Conservation (phyloP, 92 coral and sea anemone species). For the Actinernus sp. region DNA sequence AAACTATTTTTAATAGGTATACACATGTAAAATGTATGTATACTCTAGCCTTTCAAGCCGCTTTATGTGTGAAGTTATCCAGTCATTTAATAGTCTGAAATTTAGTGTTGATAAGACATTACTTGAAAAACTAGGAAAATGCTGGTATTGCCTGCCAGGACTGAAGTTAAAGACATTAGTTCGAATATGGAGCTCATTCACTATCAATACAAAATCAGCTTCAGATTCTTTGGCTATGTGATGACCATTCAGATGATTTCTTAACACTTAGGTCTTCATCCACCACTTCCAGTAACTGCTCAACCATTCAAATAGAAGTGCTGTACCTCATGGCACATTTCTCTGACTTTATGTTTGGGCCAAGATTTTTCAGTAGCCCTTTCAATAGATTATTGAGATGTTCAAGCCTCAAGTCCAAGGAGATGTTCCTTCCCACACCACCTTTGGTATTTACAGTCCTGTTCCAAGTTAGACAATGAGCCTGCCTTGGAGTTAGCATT, state of each 20-base stretch:
- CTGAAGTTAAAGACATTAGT: constrained; percentile 53
- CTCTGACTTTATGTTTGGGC: constrained; percentile 39
- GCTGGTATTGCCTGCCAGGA: constrained; percentile 20
- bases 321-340: constrained; percentile 56
- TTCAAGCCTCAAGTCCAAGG: constrained; percentile 66
- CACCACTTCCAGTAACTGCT: constrained; percentile 38
- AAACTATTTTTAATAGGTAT: no score
- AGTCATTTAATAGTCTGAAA: constrained; percentile 37
- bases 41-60: background rate
- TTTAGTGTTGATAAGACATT: constrained; percentile 5
- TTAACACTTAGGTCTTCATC: constrained; percentile 43
- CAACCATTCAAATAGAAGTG: constrained; percentile 26
- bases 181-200: constrained; percentile 46
- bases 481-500: constrained; percentile 42
- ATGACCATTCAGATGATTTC: constrained; percentile 61
- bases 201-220: constrained; percentile 55
- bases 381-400: constrained; percentile 45
- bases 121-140: constrained; percentile 18
- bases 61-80: constrained; percentile 38
- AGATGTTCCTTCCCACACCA: constrained; percentile 58
- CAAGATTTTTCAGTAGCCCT: constrained; percentile 54
- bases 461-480: constrained; percentile 62
- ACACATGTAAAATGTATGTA: no score
- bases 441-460: constrained; percentile 71
- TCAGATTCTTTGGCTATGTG: constrained; percentile 38